These are phyloP conservation scores for Bedellia somnulentella DNA, from an alignment of 2,888 invertebrate species.

Conservation along the genomic window DNA sequence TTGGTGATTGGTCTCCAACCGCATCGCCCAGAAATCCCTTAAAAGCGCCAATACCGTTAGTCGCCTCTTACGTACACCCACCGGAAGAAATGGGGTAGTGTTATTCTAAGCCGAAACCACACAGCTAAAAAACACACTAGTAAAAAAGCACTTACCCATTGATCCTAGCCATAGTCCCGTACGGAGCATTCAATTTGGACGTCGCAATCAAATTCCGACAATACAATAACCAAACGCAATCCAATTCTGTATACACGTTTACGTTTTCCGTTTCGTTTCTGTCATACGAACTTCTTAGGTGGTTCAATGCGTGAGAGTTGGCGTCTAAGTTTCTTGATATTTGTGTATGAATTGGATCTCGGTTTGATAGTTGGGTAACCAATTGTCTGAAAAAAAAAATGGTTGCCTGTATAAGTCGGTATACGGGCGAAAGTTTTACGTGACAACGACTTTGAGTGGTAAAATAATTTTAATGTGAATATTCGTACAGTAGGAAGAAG, in stretches of 20 bases:
- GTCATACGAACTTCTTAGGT: slow-evolving; percentile 29
- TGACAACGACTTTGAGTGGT: too few relatives aligned
- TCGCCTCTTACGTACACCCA: too few relatives aligned
- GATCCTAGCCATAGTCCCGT: slow-evolving; percentile 61
- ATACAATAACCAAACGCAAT: slow-evolving; percentile 63
- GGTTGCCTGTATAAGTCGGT: too few relatives aligned
- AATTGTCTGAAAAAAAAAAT: slow-evolving; percentile 26
- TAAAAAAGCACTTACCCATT: slow-evolving; percentile 54
- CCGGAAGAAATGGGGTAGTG: too few relatives aligned
- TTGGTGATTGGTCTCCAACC: too few relatives aligned
- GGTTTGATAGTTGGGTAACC: slow-evolving; percentile 29
- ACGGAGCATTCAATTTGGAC: slow-evolving; percentile 49
- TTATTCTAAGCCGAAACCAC: too few relatives aligned
- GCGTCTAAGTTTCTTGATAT: slow-evolving; percentile 35
- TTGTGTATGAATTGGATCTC: slow-evolving; percentile 24
- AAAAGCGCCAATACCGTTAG: too few relatives aligned
- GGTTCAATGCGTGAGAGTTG: slow-evolving; percentile 36
- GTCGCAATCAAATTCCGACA: slow-evolving; percentile 59
- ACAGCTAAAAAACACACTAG: too few relatives aligned
- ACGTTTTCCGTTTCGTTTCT: slow-evolving; percentile 1
- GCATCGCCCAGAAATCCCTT: too few relatives aligned
- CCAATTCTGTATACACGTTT: slow-evolving; percentile 36
- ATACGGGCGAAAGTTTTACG: too few relatives aligned
- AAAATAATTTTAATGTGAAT: too few relatives aligned
- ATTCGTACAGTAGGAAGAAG: too few relatives aligned